Evolutionary conservation across 2,113 vertebrate species (phyloP), one percentile per base, ranked within the genome.

Genomic region (Chloropsis hardwickii): DNA sequence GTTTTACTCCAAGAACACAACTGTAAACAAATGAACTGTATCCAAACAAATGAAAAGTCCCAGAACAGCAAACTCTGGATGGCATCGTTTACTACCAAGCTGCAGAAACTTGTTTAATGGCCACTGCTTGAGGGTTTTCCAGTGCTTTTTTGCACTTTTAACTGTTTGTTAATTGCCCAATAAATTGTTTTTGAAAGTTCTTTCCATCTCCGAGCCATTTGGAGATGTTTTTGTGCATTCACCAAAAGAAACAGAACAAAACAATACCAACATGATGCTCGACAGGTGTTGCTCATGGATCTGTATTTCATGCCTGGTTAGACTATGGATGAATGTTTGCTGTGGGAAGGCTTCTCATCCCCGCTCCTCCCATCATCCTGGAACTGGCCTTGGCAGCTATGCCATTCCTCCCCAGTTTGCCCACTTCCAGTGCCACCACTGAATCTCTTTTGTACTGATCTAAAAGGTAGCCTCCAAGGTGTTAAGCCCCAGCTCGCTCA

Each of bases 401-500:
- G 11, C 10, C 44, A 3, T n/a, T 84, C 44, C 19, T 81, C 24
- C 23, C 6, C 50, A n/a, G 1, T 58, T 67, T 44, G 24, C 12
- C 67, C 47, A 14, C 35, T 66, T 71, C 20, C 48, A 80, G 24
- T 22, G 28, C 12, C n/a, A 54, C 56, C 18, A 39, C 4, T 3
- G 12, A 67, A 47, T 19, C 33, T 6, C 67, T 51, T 67, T 22
- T 23, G 20, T 20, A 10, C 10, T 21, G 7, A 39, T 44, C 17
- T 15, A 29, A 66, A 35, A 5, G 12, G 12, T 28, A 88, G 31
- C 8, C 67, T 28, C 27, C 47, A 28, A 37, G 17, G 17, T 27
- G 51, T 17, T 10, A 37, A 60, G 5, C 14, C 27, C 22, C 33
- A 5, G 9, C 25, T 47, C 0, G 0, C 24, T 35, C 16, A 56